Evolutionary conservation across 2,113 vertebrate species (phyloP).

Genomic region (Bubo blakistoni): DNA sequence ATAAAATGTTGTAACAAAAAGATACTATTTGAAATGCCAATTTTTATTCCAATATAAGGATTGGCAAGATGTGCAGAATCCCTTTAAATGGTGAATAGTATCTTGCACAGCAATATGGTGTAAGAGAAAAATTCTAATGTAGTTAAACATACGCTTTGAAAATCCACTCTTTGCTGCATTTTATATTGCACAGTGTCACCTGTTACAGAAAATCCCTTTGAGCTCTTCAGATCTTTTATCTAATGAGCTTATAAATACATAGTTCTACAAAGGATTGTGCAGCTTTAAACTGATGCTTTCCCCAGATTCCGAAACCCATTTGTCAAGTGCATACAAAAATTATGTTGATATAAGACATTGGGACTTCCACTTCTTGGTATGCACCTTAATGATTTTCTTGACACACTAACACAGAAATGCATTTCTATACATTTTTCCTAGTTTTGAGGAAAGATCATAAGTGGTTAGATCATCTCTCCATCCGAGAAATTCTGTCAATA

Average conservation of each 20-base stretch:
- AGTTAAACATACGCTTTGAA: constrained; percentile 24
- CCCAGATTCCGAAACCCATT: neutral
- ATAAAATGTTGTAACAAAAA: neutral
- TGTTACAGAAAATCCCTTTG: neutral
- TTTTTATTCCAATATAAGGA: neutral
- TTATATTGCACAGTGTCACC: constrained; percentile 42
- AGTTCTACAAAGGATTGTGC: constrained; percentile 16
- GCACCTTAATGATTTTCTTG: constrained; percentile 3
- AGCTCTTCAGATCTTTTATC: constrained; percentile 10
- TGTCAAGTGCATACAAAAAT: constrained; percentile 24
- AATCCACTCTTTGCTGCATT: constrained; percentile 34
- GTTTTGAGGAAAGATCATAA: neutral
- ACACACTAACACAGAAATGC: neutral
- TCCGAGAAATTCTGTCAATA: neutral
- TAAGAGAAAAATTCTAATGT: neutral
- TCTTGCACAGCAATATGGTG: constrained; percentile 34
- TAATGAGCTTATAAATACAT: constrained; percentile 2
- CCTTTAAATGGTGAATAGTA: neutral
- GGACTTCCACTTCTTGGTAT: constrained; percentile 5
- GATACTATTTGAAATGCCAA: constrained; percentile 2
- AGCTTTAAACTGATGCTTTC: constrained; percentile 54
- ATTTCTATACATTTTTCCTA: neutral
- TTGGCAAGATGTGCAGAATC: constrained; percentile 7
- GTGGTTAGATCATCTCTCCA: neutral
- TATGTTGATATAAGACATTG: neutral